These are phyloP conservation scores for Lepidotrigona ventralis DNA, from an alignment of 1,140 invertebrate species.

Conservation along the genomic window DNA sequence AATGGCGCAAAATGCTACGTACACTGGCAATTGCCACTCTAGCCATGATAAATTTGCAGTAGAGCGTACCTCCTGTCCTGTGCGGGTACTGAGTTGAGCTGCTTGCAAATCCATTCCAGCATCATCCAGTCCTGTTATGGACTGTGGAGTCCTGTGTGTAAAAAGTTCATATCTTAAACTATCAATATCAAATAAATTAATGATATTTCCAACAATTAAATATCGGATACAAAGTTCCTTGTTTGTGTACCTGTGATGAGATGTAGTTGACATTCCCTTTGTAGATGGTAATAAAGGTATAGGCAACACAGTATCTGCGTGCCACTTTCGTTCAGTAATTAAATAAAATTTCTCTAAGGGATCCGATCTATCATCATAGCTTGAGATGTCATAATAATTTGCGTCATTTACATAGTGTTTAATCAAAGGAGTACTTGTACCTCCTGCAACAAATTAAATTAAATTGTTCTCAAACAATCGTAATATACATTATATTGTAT, in stretches of 20 bases:
- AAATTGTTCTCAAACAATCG: not conserved
- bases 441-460: constrained; percentile 64
- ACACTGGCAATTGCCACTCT: constrained; percentile 77
- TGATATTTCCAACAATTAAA: not conserved
- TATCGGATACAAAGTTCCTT: too few relatives aligned
- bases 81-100: constrained; percentile 73
- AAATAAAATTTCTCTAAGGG: constrained; percentile 70
- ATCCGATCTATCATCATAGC: constrained; percentile 64
- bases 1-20: constrained; percentile 77
- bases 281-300: constrained; percentile 71
- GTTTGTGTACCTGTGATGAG: constrained; percentile 73
- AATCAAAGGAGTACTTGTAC: constrained; percentile 62
- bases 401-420: constrained; percentile 65
- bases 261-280: constrained; percentile 78
- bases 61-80: constrained; percentile 74
- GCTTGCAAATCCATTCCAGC: constrained; percentile 79
- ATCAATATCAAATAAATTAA: constrained; percentile 2
- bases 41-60: constrained; percentile 75
- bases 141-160: constrained; percentile 75
- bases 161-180: constrained; percentile 18
- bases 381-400: constrained; percentile 62
- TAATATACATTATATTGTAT: not conserved
- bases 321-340: constrained; percentile 72
- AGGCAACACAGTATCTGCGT: constrained; percentile 69
- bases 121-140: constrained; percentile 79